phyloP scores from a whole-genome alignment of 2,888 invertebrate species.

The Ophion ventricosus region DNA sequence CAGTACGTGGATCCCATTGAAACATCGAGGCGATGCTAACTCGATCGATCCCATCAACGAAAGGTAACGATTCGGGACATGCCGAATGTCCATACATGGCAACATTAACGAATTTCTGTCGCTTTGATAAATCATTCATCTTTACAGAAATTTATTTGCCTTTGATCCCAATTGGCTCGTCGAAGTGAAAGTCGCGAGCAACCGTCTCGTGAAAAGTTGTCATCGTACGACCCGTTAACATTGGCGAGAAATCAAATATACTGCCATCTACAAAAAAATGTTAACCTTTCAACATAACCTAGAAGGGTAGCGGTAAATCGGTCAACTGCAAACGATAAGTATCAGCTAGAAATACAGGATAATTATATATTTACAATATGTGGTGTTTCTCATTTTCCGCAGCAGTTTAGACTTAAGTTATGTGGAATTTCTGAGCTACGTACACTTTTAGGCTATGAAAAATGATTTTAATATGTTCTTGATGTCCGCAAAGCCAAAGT shows the following conservation, averaged over 20 bases:
- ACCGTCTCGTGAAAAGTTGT: no score
- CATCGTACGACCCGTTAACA: no score
- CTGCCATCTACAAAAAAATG: background rate
- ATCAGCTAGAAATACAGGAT: conserved; percentile 13
- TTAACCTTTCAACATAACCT: background rate
- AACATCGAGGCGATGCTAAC: conserved; percentile 17
- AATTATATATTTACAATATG: conserved; percentile 32
- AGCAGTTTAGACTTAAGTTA: conserved; percentile 47
- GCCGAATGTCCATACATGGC: background rate
- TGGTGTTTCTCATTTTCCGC: conserved; percentile 33
- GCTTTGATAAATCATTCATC: background rate
- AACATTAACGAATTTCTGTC: background rate
- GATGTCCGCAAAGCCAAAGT: conserved; percentile 33
- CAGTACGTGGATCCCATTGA: conserved; percentile 42
- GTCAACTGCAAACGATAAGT: background rate
- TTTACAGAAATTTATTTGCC: background rate
- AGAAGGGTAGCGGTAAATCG: background rate
- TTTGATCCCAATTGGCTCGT: no score
- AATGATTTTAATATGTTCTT: conserved; percentile 59
- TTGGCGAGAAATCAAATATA: background rate
- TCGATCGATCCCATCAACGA: conserved; percentile 8
- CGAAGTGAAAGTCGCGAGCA: no score
- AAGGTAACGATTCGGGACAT: background rate
- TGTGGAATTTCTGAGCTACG: conserved; percentile 44
- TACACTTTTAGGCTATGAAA: conserved; percentile 58